Base-by-base conservation (phyloP, 2,113 vertebrate genomes). In the Arenaria interpres region DNA sequence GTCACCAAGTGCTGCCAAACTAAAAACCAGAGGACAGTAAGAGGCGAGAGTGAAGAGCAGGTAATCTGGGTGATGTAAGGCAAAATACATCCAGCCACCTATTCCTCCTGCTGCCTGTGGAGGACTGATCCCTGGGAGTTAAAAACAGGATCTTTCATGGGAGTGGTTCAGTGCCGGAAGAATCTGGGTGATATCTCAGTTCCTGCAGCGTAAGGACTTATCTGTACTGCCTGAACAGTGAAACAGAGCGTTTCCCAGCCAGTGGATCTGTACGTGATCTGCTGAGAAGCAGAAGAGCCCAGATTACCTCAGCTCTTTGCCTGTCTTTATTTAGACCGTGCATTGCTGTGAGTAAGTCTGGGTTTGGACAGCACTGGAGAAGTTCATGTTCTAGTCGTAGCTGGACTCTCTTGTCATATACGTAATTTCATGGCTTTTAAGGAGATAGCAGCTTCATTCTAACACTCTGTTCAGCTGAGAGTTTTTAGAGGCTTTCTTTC, bases 311-410 rank as follows among this genome's bases (percentile, higher is more conserved):
- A 64, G 2, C 24, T 67, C 41, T 30, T 92, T 75, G 43, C 14
- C 21, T 72, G 0, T 72, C 28, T 57, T 60, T 80, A 19, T 88
- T 90, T 82, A 90, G 53, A 46, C 9, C 41, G 7, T 20, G 24
- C 15, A 6, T 28, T 80, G 14, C 54, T 84, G 25, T 1, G 41
- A 25, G 18, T 89, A 59, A 12, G 11, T 54, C 41, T 68, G 59
- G 30, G 8, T 69, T 88, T 71, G 76, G 46, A 72, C 71, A 79
- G 68, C 71, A 84, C 8, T 0, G 0, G 30, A 67, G 33, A 46
- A 4, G 24, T 60, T 86, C 1, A 1, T 0, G 0, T 79, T 63
- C 43, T 45, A 66, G 46, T 64, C 0, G 0, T 60, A 50, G 75
- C 75, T 74, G 67, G 39, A 50, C 12, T 63, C 48, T 37, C 46